phyloP scores from a whole-genome alignment of 53 echinoderm and acorn worm genomes.

The Mesocentrotus franciscanus region DNA sequence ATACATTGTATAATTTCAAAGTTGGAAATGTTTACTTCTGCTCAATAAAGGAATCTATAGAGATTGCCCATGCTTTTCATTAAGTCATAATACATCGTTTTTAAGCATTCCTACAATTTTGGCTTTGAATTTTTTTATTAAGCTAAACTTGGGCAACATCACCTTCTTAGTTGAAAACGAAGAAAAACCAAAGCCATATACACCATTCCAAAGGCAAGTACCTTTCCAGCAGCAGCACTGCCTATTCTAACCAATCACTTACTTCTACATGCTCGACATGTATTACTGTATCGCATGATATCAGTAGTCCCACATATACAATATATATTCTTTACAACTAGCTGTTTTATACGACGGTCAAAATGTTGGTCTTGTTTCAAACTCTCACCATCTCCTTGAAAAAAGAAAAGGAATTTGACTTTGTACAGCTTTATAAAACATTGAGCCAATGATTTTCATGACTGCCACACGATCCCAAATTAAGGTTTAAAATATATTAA shows the following conservation, averaged over 20 bases:
- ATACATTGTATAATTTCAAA: neutral
- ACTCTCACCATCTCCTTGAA: neutral
- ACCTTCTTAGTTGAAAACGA: neutral
- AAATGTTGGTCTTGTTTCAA: constrained; percentile 12
- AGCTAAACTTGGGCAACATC: neutral
- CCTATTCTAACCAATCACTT: neutral
- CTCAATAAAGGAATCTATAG: neutral
- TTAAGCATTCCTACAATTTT: neutral
- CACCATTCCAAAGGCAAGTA: neutral
- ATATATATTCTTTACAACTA: neutral
- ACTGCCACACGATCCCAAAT: constrained; percentile 6
- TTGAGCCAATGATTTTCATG: neutral
- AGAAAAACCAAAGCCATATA: neutral
- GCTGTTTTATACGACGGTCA: neutral
- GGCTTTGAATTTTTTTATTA: neutral
- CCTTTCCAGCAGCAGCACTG: neutral
- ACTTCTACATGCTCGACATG: constrained; percentile 23
- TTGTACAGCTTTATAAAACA: constrained; percentile 23
- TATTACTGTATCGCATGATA: constrained; percentile 5
- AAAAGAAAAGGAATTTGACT: neutral
- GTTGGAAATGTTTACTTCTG: constrained; percentile 1
- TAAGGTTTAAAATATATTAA: constrained; percentile 15
- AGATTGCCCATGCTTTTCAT: neutral
- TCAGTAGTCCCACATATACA: constrained; percentile 16
- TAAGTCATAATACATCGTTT: neutral